Evolutionary conservation across 2,888 invertebrate genomes (phyloP), one percentile per base, ranked within the genome.

Genomic region (Gisinianus flammeolus): DNA sequence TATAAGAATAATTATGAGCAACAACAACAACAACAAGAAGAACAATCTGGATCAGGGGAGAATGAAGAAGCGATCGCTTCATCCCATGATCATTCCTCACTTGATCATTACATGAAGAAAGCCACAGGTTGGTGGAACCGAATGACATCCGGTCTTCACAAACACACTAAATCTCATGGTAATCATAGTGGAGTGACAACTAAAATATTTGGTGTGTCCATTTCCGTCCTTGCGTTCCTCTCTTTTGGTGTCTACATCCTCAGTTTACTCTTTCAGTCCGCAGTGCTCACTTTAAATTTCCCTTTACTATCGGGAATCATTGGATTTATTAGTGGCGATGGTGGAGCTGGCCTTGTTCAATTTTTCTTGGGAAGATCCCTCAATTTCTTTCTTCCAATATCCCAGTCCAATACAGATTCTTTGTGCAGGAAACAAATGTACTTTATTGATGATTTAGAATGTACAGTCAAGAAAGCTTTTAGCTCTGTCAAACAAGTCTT

Each of bases 171-270:
- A n/a, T 4, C 24, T 19, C 22, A 62, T 12, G 35, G 71, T 8
- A 33, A 56, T 35, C 66, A 64, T n/a, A 24, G 33, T 28, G 28
- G 35, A 19, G 64, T 44, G 24, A 64, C 77, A 2, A 70, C 70
- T 22, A 77, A 77, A 30, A 28, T 77, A 0, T 58, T 56, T 2
- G 77, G 77, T 2, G 64, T 70, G 12, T 71, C 77, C 22, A 77
- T 77, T n/a, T 69, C 77, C 3, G 52, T 77, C 30, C 30, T 77
- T 28, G 26, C 71, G 2, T 54, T 77, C 26, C 19, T 77, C 6
- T 58, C 77, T 0, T 77, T 77, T 71, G 52, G n/a, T n/a, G 35
- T 44, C n/a, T 77, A 77, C 54, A 35, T 77, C 30, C 5, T 77
- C n/a, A 56, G 31, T 66, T 52, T 77, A 12, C 2, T 77, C 1